Evolutionary conservation across 2,888 invertebrate genomes (phyloP).

Genomic region (Sepiola atlantica): DNA sequence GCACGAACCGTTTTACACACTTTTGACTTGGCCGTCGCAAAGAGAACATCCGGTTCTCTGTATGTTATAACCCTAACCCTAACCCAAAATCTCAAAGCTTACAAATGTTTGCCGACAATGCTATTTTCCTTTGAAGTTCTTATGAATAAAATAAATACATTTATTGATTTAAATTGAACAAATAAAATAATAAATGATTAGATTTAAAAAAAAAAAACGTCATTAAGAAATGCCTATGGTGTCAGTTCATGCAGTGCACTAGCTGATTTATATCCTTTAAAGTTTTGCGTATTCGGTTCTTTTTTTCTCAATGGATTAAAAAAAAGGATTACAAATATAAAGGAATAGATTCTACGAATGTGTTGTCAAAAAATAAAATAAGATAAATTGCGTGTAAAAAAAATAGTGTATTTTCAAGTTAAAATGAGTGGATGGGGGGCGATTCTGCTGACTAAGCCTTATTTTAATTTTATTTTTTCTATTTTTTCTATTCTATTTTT

Average conservation of each 20-base stretch:
- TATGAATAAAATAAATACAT: background rate
- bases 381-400: background rate
- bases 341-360: too few species aligned
- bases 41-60: too few species aligned
- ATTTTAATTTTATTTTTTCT: too few species aligned
- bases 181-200: background rate
- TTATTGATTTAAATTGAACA: background rate
- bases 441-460: background rate
- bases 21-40: too few species aligned
- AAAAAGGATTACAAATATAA: background rate
- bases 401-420: background rate
- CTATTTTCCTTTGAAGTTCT: constrained; percentile 14
- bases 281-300: background rate
- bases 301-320: background rate
- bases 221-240: background rate
- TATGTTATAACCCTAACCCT: background rate
- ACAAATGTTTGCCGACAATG: background rate
- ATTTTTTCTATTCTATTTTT: too few species aligned
- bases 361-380: background rate
- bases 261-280: background rate
- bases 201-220: background rate
- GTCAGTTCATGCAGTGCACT: background rate
- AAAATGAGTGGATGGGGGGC: background rate
- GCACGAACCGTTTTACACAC: too few species aligned
- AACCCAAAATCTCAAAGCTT: background rate